Evolutionary conservation across 1,140 invertebrate species (phyloP).

Genomic region (Anthonomus grandis): DNA sequence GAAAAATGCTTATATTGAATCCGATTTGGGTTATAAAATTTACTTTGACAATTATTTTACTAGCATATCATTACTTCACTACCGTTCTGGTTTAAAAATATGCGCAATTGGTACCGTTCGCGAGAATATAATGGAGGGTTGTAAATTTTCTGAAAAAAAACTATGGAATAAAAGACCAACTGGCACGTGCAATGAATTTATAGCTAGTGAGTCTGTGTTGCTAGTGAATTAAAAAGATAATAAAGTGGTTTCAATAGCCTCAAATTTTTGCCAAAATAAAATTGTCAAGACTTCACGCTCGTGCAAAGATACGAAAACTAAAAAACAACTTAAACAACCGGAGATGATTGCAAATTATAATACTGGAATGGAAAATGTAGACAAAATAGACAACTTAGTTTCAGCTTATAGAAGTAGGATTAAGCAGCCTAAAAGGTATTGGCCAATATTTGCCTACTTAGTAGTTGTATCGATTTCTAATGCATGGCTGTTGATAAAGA

Average conservation of each 20-base stretch:
- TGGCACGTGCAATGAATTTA: conserved; percentile 5
- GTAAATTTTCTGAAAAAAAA: conserved; percentile 9
- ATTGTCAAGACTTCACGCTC: background rate
- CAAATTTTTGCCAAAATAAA: conserved; percentile 39
- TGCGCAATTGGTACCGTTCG: conserved; percentile 24
- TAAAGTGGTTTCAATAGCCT: no score
- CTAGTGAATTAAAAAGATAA: conserved; percentile 40
- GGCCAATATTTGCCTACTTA: conserved; percentile 4
- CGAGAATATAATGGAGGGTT: conserved; percentile 20
- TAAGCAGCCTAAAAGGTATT: conserved; percentile 13
- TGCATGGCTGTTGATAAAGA: background rate
- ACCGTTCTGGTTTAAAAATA: no score
- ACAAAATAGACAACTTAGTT: conserved; percentile 36
- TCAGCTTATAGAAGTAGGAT: conserved; percentile 22
- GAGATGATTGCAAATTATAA: no score
- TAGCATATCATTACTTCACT: background rate
- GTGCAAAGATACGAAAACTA: conserved; percentile 30
- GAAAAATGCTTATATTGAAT: background rate
- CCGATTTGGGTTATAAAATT: conserved; percentile 21
- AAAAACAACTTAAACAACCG: background rate
- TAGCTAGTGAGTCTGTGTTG: conserved; percentile 6
- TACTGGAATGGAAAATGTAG: conserved; percentile 41
- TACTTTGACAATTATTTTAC: conserved; percentile 13
- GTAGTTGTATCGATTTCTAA: background rate
- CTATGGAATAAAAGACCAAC: no score